Percentiles rank a stretch among this genome's conserved stretches.
phyloP scores from a whole-genome alignment of 2,113 vertebrate species.

The Mustela lutreola region DNA sequence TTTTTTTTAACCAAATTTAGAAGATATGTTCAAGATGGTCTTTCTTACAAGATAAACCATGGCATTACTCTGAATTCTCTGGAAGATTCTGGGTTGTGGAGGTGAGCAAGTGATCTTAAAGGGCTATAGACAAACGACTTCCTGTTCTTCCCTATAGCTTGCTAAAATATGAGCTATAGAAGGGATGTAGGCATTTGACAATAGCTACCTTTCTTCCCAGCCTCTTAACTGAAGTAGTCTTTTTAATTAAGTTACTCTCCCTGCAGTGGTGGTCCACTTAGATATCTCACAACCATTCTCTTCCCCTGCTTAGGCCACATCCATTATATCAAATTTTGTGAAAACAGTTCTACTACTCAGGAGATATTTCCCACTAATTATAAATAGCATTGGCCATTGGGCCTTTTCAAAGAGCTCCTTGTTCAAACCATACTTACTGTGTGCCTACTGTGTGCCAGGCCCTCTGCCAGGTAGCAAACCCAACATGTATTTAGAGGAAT shows the following conservation, averaged over 20 bases:
- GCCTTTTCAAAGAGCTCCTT: neutral
- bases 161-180: neutral
- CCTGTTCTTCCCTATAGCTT: neutral
- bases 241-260: constrained; percentile 19
- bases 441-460: neutral
- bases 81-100: neutral
- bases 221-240: neutral
- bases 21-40: neutral
- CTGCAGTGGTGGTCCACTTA: neutral
- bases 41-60: neutral
- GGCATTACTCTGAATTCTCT: neutral
- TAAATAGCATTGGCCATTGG: neutral
- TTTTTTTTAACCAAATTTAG: constrained; percentile 11
- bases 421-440: neutral
- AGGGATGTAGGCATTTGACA: neutral
- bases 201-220: neutral
- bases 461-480: neutral
- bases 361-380: constrained; percentile 19
- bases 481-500: neutral
- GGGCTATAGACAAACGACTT: neutral
- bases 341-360: constrained; percentile 10
- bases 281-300: neutral
- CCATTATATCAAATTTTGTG: constrained; percentile 18
- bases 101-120: neutral
- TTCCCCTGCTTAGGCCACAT: constrained; percentile 30